A percentile compares a stretch with the other conserved stretches of the same genome.
These are phyloP conservation scores for Luehdorfia chinensis DNA, from an alignment of 1,140 invertebrate species.

Conservation along the genomic window DNA sequence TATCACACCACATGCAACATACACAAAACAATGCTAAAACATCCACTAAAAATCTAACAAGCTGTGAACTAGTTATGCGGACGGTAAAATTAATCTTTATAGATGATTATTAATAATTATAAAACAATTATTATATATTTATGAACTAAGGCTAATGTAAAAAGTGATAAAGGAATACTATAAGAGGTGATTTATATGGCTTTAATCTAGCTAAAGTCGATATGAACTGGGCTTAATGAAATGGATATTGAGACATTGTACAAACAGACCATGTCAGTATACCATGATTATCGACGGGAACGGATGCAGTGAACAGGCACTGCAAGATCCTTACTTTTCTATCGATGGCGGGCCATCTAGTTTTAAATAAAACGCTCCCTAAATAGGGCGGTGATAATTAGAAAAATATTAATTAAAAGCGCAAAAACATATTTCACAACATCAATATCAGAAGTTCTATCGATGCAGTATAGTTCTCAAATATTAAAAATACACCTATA, in stretches of 20 bases:
- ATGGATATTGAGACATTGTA: slow-evolving; percentile 37
- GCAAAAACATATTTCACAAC: slow-evolving; percentile 49
- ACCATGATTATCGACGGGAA: slow-evolving; percentile 47
- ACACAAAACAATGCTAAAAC: slow-evolving; percentile 48
- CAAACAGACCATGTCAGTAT: slow-evolving; percentile 45
- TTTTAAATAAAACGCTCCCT: slow-evolving; percentile 59
- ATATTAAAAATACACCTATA: slow-evolving; percentile 48
- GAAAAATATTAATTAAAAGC: slow-evolving; percentile 34
- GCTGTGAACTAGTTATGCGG: slow-evolving; percentile 1
- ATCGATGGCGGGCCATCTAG: slow-evolving; percentile 69
- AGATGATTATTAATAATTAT: background rate
- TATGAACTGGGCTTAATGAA: slow-evolving; percentile 27
- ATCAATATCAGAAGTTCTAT: slow-evolving; percentile 70
- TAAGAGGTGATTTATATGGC: slow-evolving; percentile 21
- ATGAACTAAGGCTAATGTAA: background rate
- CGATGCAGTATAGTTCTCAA: slow-evolving; percentile 63
- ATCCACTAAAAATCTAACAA: slow-evolving; percentile 36
- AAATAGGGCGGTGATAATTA: slow-evolving; percentile 50
- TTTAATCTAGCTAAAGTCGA: slow-evolving; percentile 25
- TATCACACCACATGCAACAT: slow-evolving; percentile 56
- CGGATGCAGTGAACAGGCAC: slow-evolving; percentile 53
- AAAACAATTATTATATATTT: background rate
- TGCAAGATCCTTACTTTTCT: slow-evolving; percentile 59
- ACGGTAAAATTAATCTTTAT: background rate
- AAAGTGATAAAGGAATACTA: background rate